phyloP scores from a whole-genome alignment of 2,797 vertebrate genomes.

The Gila robusta region DNA sequence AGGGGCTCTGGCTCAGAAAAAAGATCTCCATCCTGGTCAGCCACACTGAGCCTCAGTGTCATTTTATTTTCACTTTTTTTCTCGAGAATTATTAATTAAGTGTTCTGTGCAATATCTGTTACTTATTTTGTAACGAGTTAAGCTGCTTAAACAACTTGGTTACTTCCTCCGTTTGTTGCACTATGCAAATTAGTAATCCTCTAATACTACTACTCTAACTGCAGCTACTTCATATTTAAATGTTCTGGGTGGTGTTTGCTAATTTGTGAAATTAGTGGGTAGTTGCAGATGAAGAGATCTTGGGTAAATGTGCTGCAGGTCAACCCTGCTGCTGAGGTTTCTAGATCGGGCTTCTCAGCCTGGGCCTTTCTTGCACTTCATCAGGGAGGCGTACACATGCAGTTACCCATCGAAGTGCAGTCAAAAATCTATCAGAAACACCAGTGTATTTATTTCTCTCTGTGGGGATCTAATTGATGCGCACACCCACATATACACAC shows the following conservation, averaged over 20 bases:
- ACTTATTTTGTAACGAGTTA: not conserved
- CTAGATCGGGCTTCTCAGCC: conserved; percentile 40
- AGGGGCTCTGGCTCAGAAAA: conserved; percentile 43
- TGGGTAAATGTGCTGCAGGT: conserved; percentile 44
- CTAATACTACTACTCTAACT: conserved; percentile 30
- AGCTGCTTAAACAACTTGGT: not conserved
- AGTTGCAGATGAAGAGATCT: conserved; percentile 52
- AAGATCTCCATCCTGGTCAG: conserved; percentile 16
- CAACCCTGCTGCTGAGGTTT: conserved; percentile 53
- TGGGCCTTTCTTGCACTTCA: conserved; percentile 44
- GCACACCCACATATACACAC: conserved; percentile 28
- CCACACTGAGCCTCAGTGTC: conserved; percentile 5
- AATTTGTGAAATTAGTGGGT: conserved; percentile 41
- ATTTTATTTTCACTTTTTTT: not conserved
- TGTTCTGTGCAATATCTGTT: not conserved
- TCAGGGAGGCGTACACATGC: conserved; percentile 34
- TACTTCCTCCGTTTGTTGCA: not conserved
- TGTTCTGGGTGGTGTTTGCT: conserved; percentile 45
- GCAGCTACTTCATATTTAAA: conserved; percentile 51
- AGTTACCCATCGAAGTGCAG: conserved; percentile 4
- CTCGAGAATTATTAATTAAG: not conserved
- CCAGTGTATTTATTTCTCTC: conserved; percentile 36
- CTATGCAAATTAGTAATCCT: conserved; percentile 18
- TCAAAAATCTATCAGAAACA: conserved; percentile 46
- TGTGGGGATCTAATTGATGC: conserved; percentile 47